A percentile compares a stretch with the other conserved stretches of the same genome.
phyloP scores from a whole-genome alignment of 2,113 vertebrate genomes.

The Myiagra hebetior region DNA sequence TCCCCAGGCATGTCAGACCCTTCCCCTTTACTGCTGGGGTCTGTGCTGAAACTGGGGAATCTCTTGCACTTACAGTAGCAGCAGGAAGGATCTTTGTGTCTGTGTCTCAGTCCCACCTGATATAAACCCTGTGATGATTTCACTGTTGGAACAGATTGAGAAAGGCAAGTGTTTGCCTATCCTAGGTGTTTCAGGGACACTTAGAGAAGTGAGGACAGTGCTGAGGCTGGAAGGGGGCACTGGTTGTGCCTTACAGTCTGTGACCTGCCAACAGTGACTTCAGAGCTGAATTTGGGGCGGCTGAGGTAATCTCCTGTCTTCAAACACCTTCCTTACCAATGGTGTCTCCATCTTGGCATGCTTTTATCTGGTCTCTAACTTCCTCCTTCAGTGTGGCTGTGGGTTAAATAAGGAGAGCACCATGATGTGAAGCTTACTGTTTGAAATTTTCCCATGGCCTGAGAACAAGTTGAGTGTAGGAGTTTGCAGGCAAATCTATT shows the following conservation, averaged over 20 bases:
- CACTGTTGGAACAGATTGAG: neutral
- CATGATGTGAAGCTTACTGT: neutral
- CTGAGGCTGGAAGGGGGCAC: neutral
- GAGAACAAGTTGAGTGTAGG: neutral
- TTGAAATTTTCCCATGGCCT: neutral
- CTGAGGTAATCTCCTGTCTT: neutral
- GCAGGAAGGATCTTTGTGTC: neutral
- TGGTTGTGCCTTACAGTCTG: neutral
- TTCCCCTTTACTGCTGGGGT: neutral
- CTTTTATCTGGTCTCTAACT: neutral
- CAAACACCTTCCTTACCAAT: neutral
- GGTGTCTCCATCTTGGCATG: neutral
- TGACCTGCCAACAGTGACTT: neutral
- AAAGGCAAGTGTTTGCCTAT: neutral
- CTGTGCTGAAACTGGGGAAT: neutral
- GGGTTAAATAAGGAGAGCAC: neutral
- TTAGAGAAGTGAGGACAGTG: neutral
- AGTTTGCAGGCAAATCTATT: neutral
- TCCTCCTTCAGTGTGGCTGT: neutral
- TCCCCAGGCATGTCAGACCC: neutral
- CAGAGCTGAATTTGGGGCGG: neutral
- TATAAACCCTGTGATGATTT: neutral
- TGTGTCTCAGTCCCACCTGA: neutral
- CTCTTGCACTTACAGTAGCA: neutral
- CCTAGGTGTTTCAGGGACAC: neutral